Evolutionary conservation across 2,888 invertebrate species (phyloP).

Genomic region (Melipona bicolor): DNA sequence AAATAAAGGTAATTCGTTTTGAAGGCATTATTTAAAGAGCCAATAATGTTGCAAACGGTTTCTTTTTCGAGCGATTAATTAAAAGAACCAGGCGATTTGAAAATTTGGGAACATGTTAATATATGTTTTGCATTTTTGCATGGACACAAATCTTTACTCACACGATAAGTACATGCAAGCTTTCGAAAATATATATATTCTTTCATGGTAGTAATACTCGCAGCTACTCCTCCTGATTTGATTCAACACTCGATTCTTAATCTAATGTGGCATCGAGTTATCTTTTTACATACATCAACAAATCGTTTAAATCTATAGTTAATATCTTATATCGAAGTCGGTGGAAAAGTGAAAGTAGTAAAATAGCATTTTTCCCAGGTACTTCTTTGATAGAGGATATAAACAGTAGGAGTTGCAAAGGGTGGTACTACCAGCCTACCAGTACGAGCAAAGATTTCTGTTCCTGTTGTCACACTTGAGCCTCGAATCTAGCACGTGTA

Average conservation of each 20-base stretch:
- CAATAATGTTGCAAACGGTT: conserved; percentile 42
- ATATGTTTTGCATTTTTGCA: conserved; percentile 54
- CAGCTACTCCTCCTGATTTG: conserved; percentile 66
- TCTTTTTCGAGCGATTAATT: conserved; percentile 50
- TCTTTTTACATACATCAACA: conserved; percentile 56
- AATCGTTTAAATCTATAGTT: conserved; percentile 68
- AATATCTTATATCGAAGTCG: conserved; percentile 68
- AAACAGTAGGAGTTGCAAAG: conserved; percentile 70
- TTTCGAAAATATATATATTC: conserved; percentile 55
- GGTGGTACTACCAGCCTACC: conserved; percentile 66
- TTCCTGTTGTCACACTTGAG: conserved; percentile 65
- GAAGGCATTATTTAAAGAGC: conserved; percentile 41
- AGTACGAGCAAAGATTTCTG: conserved; percentile 72
- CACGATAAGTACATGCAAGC: conserved; percentile 69
- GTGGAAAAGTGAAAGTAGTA: conserved; percentile 79
- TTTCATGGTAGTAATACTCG: conserved; percentile 64
- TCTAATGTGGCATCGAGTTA: conserved; percentile 66
- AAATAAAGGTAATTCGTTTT: conserved; percentile 70
- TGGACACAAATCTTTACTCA: conserved; percentile 72
- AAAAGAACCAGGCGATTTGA: conserved; percentile 77
- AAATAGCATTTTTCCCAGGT: conserved; percentile 78
- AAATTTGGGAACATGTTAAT: conserved; percentile 77
- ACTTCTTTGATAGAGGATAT: conserved; percentile 72
- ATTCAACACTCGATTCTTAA: conserved; percentile 69
- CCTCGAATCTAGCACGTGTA: conserved; percentile 75